Percentiles rank a stretch among this genome's conserved stretches.
Conservation (phyloP, 2,888 invertebrate species). For the Physocephala rufipes region DNA sequence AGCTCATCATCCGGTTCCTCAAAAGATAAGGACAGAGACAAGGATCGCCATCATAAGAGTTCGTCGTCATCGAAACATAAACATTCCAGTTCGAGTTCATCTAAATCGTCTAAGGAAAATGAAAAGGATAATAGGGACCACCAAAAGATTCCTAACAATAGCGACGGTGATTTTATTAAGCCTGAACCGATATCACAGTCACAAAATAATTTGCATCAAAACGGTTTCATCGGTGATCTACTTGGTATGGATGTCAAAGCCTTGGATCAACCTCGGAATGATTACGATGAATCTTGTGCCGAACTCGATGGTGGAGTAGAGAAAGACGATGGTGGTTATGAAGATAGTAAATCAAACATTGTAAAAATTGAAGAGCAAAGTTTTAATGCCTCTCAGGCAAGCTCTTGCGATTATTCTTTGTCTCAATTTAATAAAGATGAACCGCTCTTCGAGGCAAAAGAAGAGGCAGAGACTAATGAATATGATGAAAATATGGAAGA, state of each 20-base stretch:
- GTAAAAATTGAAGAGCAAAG: slow-evolving; percentile 41
- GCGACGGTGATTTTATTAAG: slow-evolving; percentile 59
- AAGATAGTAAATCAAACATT: slow-evolving; percentile 46
- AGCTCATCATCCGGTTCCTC: slow-evolving; percentile 58
- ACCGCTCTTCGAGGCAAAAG: slow-evolving; percentile 61
- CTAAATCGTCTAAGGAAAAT: slow-evolving; percentile 55
- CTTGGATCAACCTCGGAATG: slow-evolving; percentile 45
- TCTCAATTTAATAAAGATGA: slow-evolving; percentile 73
- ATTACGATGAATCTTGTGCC: slow-evolving; percentile 56
- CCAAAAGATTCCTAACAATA: slow-evolving; percentile 30
- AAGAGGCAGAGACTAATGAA: slow-evolving; percentile 56
- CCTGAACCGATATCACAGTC: slow-evolving; percentile 58
- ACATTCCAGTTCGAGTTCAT: slow-evolving; percentile 65
- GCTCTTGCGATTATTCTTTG: slow-evolving; percentile 77
- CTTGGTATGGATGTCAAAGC: slow-evolving; percentile 34
- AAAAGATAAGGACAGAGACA: slow-evolving; percentile 59
- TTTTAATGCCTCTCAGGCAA: slow-evolving; percentile 69
- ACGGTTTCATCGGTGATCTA: slow-evolving; percentile 45
- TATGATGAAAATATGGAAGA: background rate
- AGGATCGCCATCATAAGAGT: slow-evolving; percentile 62
- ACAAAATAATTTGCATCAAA: slow-evolving; percentile 47
- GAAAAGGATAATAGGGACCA: no score
- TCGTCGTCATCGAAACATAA: slow-evolving; percentile 62
- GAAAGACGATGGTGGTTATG: slow-evolving; percentile 52
- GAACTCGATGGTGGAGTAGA: slow-evolving; percentile 45